Evolutionary conservation across 2,797 vertebrate species (phyloP), one percentile per base, ranked within the genome.

Genomic region (Epinephelus coioides): DNA sequence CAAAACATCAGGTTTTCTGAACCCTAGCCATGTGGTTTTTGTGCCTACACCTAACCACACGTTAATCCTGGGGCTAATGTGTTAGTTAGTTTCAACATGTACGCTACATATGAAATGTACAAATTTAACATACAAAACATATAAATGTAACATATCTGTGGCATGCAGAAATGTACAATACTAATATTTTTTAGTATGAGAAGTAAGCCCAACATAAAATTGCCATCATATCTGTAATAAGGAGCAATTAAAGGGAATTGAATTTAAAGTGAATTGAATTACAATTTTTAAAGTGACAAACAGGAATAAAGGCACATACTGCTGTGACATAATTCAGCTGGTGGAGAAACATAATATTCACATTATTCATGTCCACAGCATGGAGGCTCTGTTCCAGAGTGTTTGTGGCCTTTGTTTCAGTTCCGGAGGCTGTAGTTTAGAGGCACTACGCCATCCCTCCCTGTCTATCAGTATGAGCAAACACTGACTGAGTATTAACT

Each of bases 381-480:
- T 14, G 43, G 11, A 59, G 4, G 34, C 73, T 72, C 69, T 70
- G 51, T 63, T 50, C 17, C 50, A 76, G 3, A 62, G 49, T 51
- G 67, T 82, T 74, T 60, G 15, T 63, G 65, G 59, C 55, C 46
- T 76, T 64, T 71, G 66, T 69, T 3, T 71, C 67, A 10, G 7
- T 46, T 64, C 46, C 68, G 43, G 54, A 63, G 60, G 76, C 51
- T 69, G 63, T 19, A 19, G 71, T 62, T 71, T 18, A 46, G 34
- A 47, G 6, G 57, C 84, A 34, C 30, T 2, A 34, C 13, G 44
- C 67, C 4, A 7, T 47, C 21, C 59, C 50, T 74, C 81, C 49
- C 47, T 64, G 55, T 76, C 86, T 77, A 38, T 86, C 84, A 73
- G 66, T 71, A 38, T 64, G 60, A 78, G 64, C 84, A 87, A 84